These are phyloP conservation scores for Caracal caracal DNA, from an alignment of 2,113 vertebrate genomes.

Conservation along the genomic window DNA sequence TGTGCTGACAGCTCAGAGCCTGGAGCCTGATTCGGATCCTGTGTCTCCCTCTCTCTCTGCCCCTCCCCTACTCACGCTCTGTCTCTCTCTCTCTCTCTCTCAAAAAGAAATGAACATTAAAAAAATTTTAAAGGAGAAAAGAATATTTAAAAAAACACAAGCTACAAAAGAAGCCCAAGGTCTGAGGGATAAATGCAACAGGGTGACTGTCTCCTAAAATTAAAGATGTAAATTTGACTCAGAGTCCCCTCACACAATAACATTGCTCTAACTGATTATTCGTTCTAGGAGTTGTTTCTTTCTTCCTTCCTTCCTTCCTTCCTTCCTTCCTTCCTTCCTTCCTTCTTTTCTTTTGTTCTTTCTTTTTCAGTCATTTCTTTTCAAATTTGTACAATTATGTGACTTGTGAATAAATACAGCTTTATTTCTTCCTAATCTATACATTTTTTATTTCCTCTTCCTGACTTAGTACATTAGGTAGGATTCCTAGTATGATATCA, in stretches of 20 bases:
- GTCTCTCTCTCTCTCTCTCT: too few relatives aligned
- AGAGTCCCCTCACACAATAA: neutral
- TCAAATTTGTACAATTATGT: neutral
- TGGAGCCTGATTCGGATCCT: too few relatives aligned
- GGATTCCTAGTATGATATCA: neutral
- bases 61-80: too few relatives aligned
- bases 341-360: neutral
- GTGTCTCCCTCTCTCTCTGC: too few relatives aligned
- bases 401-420: neutral
- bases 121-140: too few relatives aligned
- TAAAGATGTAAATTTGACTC: neutral
- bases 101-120: too few relatives aligned
- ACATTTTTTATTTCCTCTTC: neutral
- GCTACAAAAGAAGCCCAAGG: neutral
- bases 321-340: too few relatives aligned
- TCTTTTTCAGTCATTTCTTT: neutral
- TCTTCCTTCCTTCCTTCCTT: too few relatives aligned
- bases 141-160: neutral
- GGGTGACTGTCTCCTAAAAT: neutral
- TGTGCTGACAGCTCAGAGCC: too few relatives aligned
- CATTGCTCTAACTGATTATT: neutral
- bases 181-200: neutral
- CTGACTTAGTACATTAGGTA: neutral
- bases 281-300: neutral
- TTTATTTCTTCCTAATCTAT: neutral